Conservation (phyloP, 2,888 invertebrate species). For the Apomyelois bistriatella region DNA sequence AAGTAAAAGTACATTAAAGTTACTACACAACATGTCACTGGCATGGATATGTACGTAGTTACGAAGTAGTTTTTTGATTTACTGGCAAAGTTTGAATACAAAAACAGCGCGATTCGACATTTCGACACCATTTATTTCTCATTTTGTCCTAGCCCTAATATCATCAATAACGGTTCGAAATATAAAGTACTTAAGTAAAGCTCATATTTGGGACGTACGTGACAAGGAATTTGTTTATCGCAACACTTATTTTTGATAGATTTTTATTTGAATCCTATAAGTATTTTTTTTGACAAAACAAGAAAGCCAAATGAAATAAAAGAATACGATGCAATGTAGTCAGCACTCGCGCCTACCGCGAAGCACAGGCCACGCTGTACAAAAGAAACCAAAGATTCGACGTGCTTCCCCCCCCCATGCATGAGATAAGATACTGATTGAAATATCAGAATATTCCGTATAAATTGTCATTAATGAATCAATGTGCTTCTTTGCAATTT, state of each 20-base stretch:
- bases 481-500: neutral
- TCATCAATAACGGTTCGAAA: slow-evolving; percentile 43
- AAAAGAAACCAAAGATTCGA: too few species aligned
- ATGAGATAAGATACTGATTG: too few species aligned
- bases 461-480: too few species aligned
- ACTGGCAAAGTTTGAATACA: slow-evolving; percentile 54
- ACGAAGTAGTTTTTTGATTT: slow-evolving; percentile 54
- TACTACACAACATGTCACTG: slow-evolving; percentile 22
- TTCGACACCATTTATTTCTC: slow-evolving; percentile 55
- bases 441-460: too few species aligned
- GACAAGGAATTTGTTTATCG: slow-evolving; percentile 37
- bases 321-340: too few species aligned
- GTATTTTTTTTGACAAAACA: too few species aligned
- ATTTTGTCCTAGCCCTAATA: slow-evolving; percentile 43
- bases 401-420: too few species aligned
- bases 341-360: too few species aligned
- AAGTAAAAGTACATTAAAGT: slow-evolving; percentile 17
- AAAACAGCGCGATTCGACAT: slow-evolving; percentile 48
- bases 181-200: slow-evolving; percentile 48
- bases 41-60: slow-evolving; percentile 22
- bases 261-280: too few species aligned
- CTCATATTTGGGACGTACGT: slow-evolving; percentile 50
- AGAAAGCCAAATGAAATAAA: too few species aligned
- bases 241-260: slow-evolving; percentile 28
- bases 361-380: too few species aligned